Base-by-base conservation (phyloP, 1,140 invertebrate species). In the Papilio machaon region DNA sequence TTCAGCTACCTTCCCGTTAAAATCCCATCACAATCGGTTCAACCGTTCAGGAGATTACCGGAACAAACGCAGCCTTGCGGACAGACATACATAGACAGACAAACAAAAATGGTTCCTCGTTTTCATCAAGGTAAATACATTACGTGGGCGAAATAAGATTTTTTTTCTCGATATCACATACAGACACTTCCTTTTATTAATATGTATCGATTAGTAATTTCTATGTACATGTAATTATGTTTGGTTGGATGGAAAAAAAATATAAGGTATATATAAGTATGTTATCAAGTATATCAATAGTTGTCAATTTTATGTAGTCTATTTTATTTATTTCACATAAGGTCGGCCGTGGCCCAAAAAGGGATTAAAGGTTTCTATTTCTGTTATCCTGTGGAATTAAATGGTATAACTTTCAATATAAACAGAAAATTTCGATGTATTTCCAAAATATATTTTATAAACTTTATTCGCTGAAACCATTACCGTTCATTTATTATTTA, bases 391-490 rank as follows among this genome's bases (percentile, higher is more conserved):
- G 10, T 13, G 11, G 54, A 58, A 19, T 58, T 58, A 58, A 58
- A 58, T 19, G 6, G n/a, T 58, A 58, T 19, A 58, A 58, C 30
- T 15, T 70, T 6, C 64, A 70, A 70, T 70, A 38, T 70, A 15
- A 30, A 35, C 13, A 15, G 11, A 38, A 30, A 35, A 70, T 15
- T 70, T 70, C 64, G 2, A 15, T 30, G 2, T 35, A 38, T 70
- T 70, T 70, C 35, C 10, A 70, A 70, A 1, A 23, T 35, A 67
- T 38, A 38, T 70, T 70, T 70, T 13, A 30, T 70, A 35, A 35
- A 70, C 64, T 35, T 70, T 70, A 70, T 70, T 70, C 64, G 64
- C 64, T 35, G 64, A 70, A 70, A 38, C 64, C 64, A 70, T 70
- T 35, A 70, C 64, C 15, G 23, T 70, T 70, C 64, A 70, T 70